A percentile compares a stretch with the other conserved stretches of the same genome.
phyloP scores from a whole-genome alignment of 2,797 vertebrate genomes.

The Potorous gilbertii region DNA sequence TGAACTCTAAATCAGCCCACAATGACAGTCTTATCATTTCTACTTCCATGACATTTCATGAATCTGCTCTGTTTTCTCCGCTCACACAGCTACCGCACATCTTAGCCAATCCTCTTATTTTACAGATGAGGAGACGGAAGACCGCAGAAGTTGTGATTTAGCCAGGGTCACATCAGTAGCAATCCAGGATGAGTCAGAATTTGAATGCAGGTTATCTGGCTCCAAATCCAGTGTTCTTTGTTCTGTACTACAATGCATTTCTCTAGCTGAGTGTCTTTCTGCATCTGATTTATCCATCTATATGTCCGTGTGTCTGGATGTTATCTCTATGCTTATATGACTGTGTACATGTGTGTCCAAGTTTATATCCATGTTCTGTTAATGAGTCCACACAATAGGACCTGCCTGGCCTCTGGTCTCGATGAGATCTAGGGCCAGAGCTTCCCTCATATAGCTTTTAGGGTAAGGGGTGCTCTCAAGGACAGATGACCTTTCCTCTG shows the following conservation, averaged over 20 bases:
- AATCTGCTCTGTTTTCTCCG: neutral
- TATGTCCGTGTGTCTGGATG: neutral
- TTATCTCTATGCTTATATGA: neutral
- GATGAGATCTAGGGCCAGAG: conserved; percentile 91
- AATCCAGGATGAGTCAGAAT: neutral
- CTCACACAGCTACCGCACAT: neutral
- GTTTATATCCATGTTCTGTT: neutral
- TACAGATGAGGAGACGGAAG: no score
- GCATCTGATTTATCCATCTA: neutral
- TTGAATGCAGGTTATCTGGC: neutral
- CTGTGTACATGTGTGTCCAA: neutral
- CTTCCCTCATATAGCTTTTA: conserved; percentile 92
- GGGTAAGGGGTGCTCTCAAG: conserved; percentile 91
- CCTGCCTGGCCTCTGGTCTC: conserved; percentile 91
- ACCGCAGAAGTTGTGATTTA: neutral
- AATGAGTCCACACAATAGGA: neutral
- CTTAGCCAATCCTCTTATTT: neutral
- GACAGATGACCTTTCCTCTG: conserved; percentile 91
- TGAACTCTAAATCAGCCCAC: no score
- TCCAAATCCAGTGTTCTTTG: neutral
- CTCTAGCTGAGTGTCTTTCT: neutral
- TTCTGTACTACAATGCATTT: neutral
- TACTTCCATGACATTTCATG: neutral
- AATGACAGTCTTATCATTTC: neutral
- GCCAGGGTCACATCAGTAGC: neutral